These are phyloP conservation scores for Corydoras sp. DNA, from an alignment of 2,113 vertebrate species.

Conservation along the genomic window DNA sequence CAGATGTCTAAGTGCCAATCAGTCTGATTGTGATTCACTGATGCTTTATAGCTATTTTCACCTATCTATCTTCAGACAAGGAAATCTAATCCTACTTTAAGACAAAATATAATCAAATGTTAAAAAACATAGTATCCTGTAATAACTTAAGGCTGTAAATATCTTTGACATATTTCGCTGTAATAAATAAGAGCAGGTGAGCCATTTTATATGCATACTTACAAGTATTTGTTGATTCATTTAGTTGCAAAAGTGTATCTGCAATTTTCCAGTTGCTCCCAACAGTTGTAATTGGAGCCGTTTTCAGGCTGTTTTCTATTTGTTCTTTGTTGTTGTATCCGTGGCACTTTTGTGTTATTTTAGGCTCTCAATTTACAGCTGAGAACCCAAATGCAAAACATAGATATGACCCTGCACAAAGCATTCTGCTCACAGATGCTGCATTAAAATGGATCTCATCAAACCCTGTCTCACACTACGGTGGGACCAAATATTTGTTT, in stretches of 20 bases:
- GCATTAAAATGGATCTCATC: slow-evolving; percentile 75
- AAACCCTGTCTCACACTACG: slow-evolving; percentile 58
- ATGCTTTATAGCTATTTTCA: slow-evolving; percentile 45
- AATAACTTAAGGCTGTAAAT: slow-evolving; percentile 12
- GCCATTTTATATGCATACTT: slow-evolving; percentile 34
- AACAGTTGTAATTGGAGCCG: slow-evolving; percentile 53
- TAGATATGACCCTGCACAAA: slow-evolving; percentile 65
- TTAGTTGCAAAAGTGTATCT: slow-evolving; percentile 42
- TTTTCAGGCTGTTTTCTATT: slow-evolving; percentile 42
- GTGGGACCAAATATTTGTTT: slow-evolving; percentile 70
- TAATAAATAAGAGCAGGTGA: slow-evolving; percentile 17
- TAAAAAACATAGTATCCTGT: too few relatives aligned
- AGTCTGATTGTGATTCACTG: slow-evolving; percentile 50
- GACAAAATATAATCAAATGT: slow-evolving; percentile 53
- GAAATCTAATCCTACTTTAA: slow-evolving; percentile 66
- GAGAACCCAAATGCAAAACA: slow-evolving; percentile 58
- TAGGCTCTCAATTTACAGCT: slow-evolving; percentile 63
- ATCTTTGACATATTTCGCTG: not conserved
- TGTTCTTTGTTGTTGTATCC: slow-evolving; percentile 41
- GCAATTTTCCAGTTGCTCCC: slow-evolving; percentile 59
- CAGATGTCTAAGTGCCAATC: slow-evolving; percentile 42
- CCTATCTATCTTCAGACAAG: slow-evolving; percentile 39
- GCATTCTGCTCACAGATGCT: slow-evolving; percentile 55
- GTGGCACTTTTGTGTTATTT: slow-evolving; percentile 62
- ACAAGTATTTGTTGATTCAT: slow-evolving; percentile 23